phyloP scores from a whole-genome alignment of 2,888 invertebrate species.

The Agrochola macilenta region DNA sequence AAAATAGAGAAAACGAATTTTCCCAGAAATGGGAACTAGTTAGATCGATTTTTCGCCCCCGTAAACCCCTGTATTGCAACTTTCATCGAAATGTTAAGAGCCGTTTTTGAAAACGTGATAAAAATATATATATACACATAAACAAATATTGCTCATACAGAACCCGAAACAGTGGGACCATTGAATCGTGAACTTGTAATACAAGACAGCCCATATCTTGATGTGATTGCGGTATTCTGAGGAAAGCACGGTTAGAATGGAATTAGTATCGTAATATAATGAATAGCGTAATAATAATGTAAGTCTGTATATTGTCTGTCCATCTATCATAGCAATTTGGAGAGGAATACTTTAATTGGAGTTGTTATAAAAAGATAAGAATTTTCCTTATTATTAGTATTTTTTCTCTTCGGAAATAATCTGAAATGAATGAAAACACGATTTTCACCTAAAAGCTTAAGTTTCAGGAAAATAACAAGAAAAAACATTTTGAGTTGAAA shows the following conservation, averaged over 20 bases:
- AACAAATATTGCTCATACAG: neutral
- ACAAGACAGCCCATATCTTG: slow-evolving; percentile 17
- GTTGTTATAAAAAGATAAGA: neutral
- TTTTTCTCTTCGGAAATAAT: neutral
- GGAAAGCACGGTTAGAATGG: neutral
- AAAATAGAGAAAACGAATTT: too few species aligned
- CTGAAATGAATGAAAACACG: neutral
- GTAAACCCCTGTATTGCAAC: too few species aligned
- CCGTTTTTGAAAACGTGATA: too few species aligned
- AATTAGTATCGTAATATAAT: neutral
- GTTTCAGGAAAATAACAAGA: neutral
- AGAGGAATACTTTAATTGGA: neutral
- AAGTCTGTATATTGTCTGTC: too few species aligned
- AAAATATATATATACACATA: too few species aligned
- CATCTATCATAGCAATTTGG: neutral
- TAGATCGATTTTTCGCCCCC: too few species aligned
- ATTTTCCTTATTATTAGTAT: neutral
- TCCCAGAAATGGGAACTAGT: too few species aligned
- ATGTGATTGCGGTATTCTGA: neutral
- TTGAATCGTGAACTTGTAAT: slow-evolving; percentile 27
- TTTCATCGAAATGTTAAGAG: too few species aligned
- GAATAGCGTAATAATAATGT: neutral
- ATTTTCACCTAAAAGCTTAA: neutral
- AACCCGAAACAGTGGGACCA: neutral
- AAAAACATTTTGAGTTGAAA: neutral